These are phyloP conservation scores for Xylocopa sonorina DNA, from an alignment of 1,140 invertebrate species.

Conservation along the genomic window DNA sequence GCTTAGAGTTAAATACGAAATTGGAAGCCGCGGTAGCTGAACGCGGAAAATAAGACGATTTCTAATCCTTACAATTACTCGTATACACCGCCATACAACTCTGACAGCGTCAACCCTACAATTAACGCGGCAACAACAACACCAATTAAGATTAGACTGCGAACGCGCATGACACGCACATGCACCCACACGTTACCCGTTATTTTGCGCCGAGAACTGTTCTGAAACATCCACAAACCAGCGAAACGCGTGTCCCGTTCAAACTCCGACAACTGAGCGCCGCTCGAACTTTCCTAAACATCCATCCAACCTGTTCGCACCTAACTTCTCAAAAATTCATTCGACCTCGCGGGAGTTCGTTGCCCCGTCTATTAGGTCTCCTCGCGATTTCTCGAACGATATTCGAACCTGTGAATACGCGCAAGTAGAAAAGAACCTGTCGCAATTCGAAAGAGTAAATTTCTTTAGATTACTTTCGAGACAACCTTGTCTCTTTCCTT, in stretches of 20 bases:
- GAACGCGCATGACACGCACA: neutral
- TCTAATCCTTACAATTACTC: too few relatives aligned
- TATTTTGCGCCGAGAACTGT: neutral
- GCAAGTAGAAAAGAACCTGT: too few relatives aligned
- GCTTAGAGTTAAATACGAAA: too few relatives aligned
- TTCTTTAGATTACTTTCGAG: too few relatives aligned
- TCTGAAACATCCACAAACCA: neutral
- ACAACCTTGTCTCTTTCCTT: too few relatives aligned
- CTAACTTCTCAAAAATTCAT: conserved; percentile 18
- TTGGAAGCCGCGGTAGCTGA: too few relatives aligned
- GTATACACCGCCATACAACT: neutral
- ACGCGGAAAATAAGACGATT: too few relatives aligned
- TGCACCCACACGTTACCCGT: too few relatives aligned
- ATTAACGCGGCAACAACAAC: neutral
- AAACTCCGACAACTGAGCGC: neutral
- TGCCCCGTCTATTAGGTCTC: too few relatives aligned
- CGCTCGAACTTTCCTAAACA: neutral
- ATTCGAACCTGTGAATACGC: too few relatives aligned
- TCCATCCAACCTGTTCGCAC: neutral
- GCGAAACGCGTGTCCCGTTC: conserved; percentile 2
- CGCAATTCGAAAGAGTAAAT: too few relatives aligned
- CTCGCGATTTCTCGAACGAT: too few relatives aligned
- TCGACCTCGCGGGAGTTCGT: neutral
- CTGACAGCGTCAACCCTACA: neutral
- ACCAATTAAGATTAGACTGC: neutral